These are phyloP conservation scores for Daktulosphaira vitifoliae DNA, from an alignment of 1,140 invertebrate genomes.

Conservation along the genomic window DNA sequence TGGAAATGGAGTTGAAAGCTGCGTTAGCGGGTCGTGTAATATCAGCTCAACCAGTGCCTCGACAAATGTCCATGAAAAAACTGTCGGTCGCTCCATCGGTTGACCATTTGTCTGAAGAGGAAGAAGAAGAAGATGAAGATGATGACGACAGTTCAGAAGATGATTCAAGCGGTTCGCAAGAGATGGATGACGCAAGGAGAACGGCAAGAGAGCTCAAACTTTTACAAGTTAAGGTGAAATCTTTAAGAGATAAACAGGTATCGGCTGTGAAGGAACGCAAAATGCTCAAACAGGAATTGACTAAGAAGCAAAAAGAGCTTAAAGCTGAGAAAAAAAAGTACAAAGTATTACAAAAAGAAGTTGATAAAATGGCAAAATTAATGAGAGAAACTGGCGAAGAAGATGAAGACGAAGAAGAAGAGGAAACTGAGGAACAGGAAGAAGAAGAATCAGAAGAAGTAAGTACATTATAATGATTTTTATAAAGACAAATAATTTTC, in stretches of 20 bases:
- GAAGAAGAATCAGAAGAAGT: constrained; percentile 55
- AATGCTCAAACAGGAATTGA: constrained; percentile 66
- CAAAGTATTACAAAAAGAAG: constrained; percentile 65
- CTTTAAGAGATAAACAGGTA: constrained; percentile 64
- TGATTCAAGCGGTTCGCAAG: constrained; percentile 21
- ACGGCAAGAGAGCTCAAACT: constrained; percentile 61
- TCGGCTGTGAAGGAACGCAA: constrained; percentile 68
- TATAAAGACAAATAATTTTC: too few relatives aligned
- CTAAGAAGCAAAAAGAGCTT: constrained; percentile 65
- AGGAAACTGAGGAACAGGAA: constrained; percentile 54
- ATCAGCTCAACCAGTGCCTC: constrained; percentile 35
- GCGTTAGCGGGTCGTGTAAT: constrained; percentile 35
- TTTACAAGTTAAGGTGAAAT: constrained; percentile 64
- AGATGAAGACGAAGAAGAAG: constrained; percentile 49
- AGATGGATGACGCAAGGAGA: constrained; percentile 36
- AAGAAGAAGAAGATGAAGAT: constrained; percentile 31
- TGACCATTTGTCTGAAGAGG: constrained; percentile 33
- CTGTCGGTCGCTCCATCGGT: constrained; percentile 34
- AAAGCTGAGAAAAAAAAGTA: constrained; percentile 47
- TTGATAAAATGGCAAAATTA: constrained; percentile 77
- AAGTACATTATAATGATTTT: not conserved
- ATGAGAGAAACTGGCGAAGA: constrained; percentile 71
- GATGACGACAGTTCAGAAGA: constrained; percentile 31
- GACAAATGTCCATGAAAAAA: constrained; percentile 40
- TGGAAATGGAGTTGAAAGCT: constrained; percentile 56